Evolutionary conservation across 2,888 invertebrate species (phyloP), one percentile per base, ranked within the genome.

Genomic region (Marasmarcha lunaedactyla): DNA sequence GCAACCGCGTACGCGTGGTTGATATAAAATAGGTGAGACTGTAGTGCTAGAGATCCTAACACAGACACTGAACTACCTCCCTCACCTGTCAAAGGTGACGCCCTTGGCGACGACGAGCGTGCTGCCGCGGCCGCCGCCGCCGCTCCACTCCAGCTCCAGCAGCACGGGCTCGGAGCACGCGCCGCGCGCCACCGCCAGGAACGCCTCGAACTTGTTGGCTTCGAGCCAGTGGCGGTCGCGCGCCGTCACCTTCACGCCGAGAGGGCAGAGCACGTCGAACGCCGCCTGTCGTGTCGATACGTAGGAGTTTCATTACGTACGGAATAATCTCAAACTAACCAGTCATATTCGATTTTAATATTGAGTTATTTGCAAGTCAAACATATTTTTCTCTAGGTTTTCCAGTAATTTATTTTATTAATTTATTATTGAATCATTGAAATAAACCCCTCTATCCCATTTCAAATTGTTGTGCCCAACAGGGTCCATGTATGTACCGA

Each of bases 61-160:
- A n/a, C n/a, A n/a, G n/a, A n/a, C n/a, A n/a, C n/a, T n/a, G n/a
- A n/a, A n/a, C n/a, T n/a, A n/a, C n/a, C n/a, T n/a, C n/a, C n/a
- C 20, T 20, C 9, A 76, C 79, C 78, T 71, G 55, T 87, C 89
- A 54, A 86, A 89, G 1, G 88, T 89, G 51, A 88, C 77, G 0
- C 89, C 89, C 53, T 88, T 88, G 34, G 91, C 91, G 3, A 88
- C 88, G 42, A 91, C 59, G 15, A 89, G 85, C 39, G 90, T 71
- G 2, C 88, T 88, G 47, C 88, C 60, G 34, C 66, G 60, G 6
- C 55, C 52, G 0, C 61, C 70, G 2, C 71, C 85, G 1, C 84
- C 86, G 1, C 61, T 69, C 64, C 90, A 91, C 9, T 59, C 57
- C 46, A 89, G 79, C 65, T 92, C 89, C 15, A 92, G 65, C 49